Conservation (phyloP, 2,113 vertebrate species). For the Gopherus evgoodei region DNA sequence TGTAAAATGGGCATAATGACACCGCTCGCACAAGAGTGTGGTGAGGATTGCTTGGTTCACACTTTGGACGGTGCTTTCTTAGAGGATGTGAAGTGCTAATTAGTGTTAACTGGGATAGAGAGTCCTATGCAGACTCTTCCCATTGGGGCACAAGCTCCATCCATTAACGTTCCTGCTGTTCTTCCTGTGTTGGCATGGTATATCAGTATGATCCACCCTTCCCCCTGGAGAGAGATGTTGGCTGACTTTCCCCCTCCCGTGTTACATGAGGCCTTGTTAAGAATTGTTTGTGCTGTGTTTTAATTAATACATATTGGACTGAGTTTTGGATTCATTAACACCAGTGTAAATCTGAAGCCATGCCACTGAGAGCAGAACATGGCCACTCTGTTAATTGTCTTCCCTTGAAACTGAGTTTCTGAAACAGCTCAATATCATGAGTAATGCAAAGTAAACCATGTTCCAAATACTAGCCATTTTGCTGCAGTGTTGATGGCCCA, state of each 20-base stretch:
- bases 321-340: conserved; percentile 11
- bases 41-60: neutral
- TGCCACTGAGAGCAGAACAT: neutral
- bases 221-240: conserved; percentile 8
- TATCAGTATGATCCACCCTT: neutral
- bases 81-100: neutral
- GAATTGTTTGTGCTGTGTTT: conserved; percentile 21
- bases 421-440: neutral
- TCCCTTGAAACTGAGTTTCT: neutral
- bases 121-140: neutral
- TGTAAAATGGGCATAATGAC: neutral
- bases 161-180: neutral
- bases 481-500: conserved; percentile 10
- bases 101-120: neutral
- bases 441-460: neutral
- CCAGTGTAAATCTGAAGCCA: conserved; percentile 19
- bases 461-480: neutral
- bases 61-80: neutral
- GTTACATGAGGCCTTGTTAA: neutral
- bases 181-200: neutral
- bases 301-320: neutral
- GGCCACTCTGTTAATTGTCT: neutral
- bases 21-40: neutral
- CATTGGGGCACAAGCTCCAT: neutral
- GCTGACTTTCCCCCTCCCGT: neutral